Evolutionary conservation across 2,797 vertebrate species (phyloP).

Genomic region (Neosilurus mollespiculum): DNA sequence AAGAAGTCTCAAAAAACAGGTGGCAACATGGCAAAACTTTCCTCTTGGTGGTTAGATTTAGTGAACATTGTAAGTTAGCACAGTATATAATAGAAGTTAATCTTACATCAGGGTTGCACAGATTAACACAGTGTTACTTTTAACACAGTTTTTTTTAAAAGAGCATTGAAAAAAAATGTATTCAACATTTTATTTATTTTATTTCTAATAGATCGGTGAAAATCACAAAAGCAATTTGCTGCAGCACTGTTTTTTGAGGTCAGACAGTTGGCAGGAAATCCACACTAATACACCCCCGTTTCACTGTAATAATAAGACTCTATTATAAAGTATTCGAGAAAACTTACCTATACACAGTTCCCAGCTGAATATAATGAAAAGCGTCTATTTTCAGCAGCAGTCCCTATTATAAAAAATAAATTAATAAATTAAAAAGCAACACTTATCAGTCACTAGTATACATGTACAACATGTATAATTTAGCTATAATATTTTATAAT

Average conservation of each 20-base stretch:
- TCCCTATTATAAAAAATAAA: slow-evolving; percentile 64
- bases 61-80: neutral
- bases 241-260: neutral
- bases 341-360: slow-evolving; percentile 81
- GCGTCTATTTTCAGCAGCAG: slow-evolving; percentile 87
- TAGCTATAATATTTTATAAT: neutral
- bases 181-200: neutral
- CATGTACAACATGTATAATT: neutral
- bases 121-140: too few relatives aligned
- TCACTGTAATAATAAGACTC: neutral
- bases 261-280: slow-evolving; percentile 11
- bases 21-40: neutral
- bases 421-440: neutral
- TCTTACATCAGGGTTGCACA: neutral
- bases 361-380: slow-evolving; percentile 84
- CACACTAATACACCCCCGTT: slow-evolving; percentile 9
- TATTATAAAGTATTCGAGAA: neutral
- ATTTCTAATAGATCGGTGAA: neutral
- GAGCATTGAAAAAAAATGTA: too few relatives aligned
- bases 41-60: neutral
- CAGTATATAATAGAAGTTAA: neutral
- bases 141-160: too few relatives aligned
- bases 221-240: neutral
- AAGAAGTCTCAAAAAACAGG: neutral
- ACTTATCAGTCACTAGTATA: neutral